Conservation (phyloP, 2,888 invertebrate genomes). For the Cataglyphis cursor region DNA sequence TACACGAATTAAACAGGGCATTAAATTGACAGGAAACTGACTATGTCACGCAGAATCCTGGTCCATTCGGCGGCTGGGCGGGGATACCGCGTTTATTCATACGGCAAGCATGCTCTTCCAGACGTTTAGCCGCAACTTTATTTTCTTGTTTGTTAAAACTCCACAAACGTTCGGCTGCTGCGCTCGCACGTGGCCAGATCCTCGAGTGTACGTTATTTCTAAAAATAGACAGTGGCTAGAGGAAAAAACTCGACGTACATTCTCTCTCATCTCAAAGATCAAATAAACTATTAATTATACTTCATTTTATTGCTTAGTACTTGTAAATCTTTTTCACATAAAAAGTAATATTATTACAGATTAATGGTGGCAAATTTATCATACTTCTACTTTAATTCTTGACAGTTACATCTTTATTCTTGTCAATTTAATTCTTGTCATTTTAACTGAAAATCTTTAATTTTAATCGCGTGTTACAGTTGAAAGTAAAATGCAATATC, state of each 20-base stretch:
- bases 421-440: neutral
- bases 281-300: neutral
- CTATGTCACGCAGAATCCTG: slow-evolving; percentile 88
- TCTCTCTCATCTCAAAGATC: neutral
- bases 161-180: slow-evolving; percentile 96
- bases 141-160: slow-evolving; percentile 74
- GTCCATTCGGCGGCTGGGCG: slow-evolving; percentile 90
- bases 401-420: neutral
- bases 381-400: neutral
- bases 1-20: slow-evolving; percentile 20
- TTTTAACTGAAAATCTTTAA: neutral
- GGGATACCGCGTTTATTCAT: slow-evolving; percentile 90
- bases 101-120: slow-evolving; percentile 92
- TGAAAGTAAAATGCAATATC: slow-evolving; percentile 90
- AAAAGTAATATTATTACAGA: neutral
- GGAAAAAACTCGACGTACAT: neutral
- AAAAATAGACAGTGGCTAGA: slow-evolving; percentile 26
- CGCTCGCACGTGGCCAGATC: slow-evolving; percentile 95
- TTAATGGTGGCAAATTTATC: neutral
- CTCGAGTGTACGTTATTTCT: slow-evolving; percentile 85
- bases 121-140: slow-evolving; percentile 88
- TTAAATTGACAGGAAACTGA: neutral
- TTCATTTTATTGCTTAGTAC: neutral
- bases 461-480: slow-evolving; percentile 84
- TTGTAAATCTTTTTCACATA: neutral